Evolutionary conservation across 2,888 invertebrate genomes (phyloP).

Genomic region (Allophyes oxyacanthae): DNA sequence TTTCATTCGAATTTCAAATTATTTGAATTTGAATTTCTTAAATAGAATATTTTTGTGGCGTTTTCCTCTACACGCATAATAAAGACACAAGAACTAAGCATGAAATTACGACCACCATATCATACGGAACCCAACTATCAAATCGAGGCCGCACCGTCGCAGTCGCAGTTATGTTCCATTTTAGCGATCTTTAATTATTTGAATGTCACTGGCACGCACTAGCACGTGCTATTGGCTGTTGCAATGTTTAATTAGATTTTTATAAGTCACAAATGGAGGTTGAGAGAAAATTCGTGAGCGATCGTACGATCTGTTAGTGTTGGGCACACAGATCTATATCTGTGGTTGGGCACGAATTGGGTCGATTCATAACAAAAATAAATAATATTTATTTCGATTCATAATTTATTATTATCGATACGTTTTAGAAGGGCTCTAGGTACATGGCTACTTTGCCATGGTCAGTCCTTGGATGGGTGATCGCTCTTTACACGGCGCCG

Average conservation of each 20-base stretch:
- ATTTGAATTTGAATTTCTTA: too few species aligned
- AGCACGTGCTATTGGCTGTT: conserved; percentile 33
- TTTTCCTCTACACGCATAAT: too few species aligned
- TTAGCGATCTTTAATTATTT: conserved; percentile 52
- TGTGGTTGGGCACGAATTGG: not conserved
- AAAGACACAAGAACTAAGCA: too few species aligned
- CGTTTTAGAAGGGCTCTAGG: too few species aligned
- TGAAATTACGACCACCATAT: not conserved
- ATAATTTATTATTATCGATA: too few species aligned
- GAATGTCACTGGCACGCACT: conserved; percentile 57
- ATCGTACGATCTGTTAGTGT: not conserved
- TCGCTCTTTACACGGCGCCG: too few species aligned
- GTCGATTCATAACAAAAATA: not conserved
- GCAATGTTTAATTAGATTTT: conserved; percentile 44
- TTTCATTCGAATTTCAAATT: too few species aligned
- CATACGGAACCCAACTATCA: conserved; percentile 23
- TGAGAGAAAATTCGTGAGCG: conserved; percentile 18
- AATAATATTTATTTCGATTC: too few species aligned
- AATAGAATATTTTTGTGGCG: too few species aligned
- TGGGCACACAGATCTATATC: too few species aligned
- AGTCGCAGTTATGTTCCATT: conserved; percentile 35
- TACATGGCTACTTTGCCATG: too few species aligned
- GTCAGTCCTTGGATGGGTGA: too few species aligned
- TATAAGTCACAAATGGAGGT: conserved; percentile 29
- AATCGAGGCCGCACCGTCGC: conserved; percentile 39